These are phyloP conservation scores for Uromys caudimaculatus DNA, from an alignment of 2,797 vertebrate genomes.

Conservation along the genomic window DNA sequence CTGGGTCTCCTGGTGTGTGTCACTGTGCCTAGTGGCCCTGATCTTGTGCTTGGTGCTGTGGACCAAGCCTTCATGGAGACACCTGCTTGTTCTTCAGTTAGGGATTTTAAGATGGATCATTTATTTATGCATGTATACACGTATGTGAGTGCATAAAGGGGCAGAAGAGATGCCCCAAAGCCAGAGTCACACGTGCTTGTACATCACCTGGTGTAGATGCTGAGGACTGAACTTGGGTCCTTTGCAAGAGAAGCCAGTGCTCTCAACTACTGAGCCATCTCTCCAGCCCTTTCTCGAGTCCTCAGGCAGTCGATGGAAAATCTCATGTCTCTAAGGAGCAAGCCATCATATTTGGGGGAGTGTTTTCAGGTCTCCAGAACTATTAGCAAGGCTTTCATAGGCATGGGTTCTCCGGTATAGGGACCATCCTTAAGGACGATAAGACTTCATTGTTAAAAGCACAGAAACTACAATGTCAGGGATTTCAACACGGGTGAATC, in stretches of 20 bases:
- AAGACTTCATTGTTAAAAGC: neutral
- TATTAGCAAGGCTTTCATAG: neutral
- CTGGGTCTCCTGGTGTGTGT: neutral
- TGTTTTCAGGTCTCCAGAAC: neutral
- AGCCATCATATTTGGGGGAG: neutral
- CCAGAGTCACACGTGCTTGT: neutral
- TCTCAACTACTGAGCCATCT: neutral
- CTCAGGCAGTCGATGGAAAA: neutral
- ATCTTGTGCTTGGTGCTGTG: fast-evolving
- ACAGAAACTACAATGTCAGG: neutral
- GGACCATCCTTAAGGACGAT: neutral
- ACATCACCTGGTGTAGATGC: neutral
- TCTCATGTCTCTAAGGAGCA: neutral
- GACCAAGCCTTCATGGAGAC: neutral
- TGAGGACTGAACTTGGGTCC: neutral
- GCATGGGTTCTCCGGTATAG: fast-evolving
- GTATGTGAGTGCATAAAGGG: neutral
- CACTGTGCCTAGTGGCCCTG: fast-evolving
- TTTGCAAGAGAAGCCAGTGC: neutral
- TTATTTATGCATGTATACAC: neutral
- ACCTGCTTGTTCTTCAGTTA: neutral
- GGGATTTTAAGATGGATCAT: no score
- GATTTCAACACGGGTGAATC: neutral
- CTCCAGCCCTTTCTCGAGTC: neutral
- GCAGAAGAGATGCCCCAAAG: neutral